Evolutionary conservation across 2,888 invertebrate species (phyloP).

Genomic region (Cyrtodaria siliqua): DNA sequence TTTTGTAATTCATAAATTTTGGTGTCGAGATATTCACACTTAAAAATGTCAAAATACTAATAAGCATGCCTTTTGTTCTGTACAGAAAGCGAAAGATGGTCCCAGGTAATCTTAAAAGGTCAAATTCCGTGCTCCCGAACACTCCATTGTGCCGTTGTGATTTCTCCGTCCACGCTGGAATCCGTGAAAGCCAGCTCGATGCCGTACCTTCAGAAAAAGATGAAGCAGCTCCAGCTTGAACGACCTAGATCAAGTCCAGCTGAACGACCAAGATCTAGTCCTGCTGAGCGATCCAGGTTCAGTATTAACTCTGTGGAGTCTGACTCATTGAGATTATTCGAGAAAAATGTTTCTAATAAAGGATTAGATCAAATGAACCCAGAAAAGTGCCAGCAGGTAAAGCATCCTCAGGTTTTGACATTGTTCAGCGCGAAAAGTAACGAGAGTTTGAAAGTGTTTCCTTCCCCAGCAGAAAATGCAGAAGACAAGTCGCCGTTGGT

Average conservation of each 20-base stretch:
- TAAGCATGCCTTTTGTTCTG: slow-evolving; percentile 8
- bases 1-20: too few relatives aligned
- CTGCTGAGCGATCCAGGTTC: slow-evolving; percentile 1
- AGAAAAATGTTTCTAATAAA: neutral
- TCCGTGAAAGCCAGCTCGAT: slow-evolving; percentile 63
- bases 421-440: slow-evolving; percentile 1
- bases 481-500: slow-evolving; percentile 66
- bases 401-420: neutral
- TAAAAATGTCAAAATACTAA: too few relatives aligned
- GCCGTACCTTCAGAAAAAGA: slow-evolving; percentile 68
- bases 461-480: slow-evolving; percentile 55
- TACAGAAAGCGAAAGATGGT: slow-evolving; percentile 67
- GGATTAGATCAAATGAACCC: neutral
- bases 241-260: slow-evolving; percentile 59
- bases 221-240: slow-evolving; percentile 38
- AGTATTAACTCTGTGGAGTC: neutral
- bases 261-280: slow-evolving; percentile 35
- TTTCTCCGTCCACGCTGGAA: slow-evolving; percentile 48
- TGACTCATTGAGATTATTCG: neutral
- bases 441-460: slow-evolving; percentile 49
- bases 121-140: slow-evolving; percentile 52
- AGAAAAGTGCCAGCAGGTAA: neutral
- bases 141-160: slow-evolving; percentile 58
- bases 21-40: too few relatives aligned
- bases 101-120: slow-evolving; percentile 48